phyloP scores from a whole-genome alignment of 2,797 vertebrate genomes.

The Brachyalestes nurse region DNA sequence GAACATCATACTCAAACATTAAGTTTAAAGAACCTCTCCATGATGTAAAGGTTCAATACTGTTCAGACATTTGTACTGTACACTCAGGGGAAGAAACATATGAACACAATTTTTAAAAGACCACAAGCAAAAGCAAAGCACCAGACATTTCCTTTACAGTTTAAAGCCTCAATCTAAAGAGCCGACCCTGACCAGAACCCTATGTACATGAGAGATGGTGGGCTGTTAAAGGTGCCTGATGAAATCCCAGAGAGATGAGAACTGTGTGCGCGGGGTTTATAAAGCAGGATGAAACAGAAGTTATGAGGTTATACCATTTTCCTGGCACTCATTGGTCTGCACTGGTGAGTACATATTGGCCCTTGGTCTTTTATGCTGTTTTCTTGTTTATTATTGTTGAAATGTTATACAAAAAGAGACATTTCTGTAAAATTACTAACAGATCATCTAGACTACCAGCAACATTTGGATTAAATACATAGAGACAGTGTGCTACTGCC shows the following conservation, averaged over 20 bases:
- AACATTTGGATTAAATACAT: neutral
- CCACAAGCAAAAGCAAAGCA: no score
- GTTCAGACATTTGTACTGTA: no score
- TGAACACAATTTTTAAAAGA: neutral
- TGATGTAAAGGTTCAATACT: no score
- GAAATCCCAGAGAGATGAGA: neutral
- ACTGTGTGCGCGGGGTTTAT: neutral
- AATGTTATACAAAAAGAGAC: neutral
- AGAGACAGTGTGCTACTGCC: conserved; percentile 31
- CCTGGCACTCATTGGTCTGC: neutral
- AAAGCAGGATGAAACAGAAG: neutral
- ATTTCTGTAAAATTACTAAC: neutral
- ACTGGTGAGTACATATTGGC: neutral
- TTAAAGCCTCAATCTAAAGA: neutral
- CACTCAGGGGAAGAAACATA: neutral
- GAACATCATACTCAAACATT: no score
- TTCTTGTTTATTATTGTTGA: neutral
- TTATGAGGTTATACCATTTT: neutral
- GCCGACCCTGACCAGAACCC: neutral
- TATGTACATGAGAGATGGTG: neutral
- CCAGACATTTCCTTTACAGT: no score
- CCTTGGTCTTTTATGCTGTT: neutral
- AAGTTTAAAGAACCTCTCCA: no score
- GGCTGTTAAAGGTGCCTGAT: neutral
- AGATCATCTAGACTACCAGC: no score